phyloP scores from a whole-genome alignment of 2,888 invertebrate genomes.

The Lochmaea capreae region DNA sequence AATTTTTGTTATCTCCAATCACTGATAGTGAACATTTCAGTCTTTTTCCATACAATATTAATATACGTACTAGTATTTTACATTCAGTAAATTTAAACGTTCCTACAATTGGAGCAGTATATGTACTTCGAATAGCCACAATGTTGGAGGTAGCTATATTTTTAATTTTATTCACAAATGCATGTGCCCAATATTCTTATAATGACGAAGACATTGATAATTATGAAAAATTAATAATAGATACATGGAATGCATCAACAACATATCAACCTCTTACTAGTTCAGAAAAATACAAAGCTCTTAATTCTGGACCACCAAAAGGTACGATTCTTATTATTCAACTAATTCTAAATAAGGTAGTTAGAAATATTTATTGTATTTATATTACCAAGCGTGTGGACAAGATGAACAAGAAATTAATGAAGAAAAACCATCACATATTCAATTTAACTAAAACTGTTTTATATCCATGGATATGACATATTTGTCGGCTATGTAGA shows the following conservation, averaged over 20 bases:
- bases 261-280: neutral
- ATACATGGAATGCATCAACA: neutral
- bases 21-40: no score
- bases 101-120: neutral
- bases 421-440: no score
- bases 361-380: no score
- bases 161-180: neutral
- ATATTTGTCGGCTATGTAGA: no score
- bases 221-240: neutral
- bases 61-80: neutral
- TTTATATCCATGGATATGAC: no score
- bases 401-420: no score
- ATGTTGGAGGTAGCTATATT: neutral
- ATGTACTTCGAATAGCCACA: neutral
- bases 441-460: no score
- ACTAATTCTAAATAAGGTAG: no score
- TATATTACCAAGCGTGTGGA: no score
- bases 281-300: neutral
- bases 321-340: neutral
- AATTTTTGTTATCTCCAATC: no score
- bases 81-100: neutral
- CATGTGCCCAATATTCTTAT: neutral
- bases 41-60: neutral
- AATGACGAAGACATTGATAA: neutral
- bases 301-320: neutral